phyloP scores from a whole-genome alignment of 64 coral and sea anemone species.

The Dendronephthya gigantea region DNA sequence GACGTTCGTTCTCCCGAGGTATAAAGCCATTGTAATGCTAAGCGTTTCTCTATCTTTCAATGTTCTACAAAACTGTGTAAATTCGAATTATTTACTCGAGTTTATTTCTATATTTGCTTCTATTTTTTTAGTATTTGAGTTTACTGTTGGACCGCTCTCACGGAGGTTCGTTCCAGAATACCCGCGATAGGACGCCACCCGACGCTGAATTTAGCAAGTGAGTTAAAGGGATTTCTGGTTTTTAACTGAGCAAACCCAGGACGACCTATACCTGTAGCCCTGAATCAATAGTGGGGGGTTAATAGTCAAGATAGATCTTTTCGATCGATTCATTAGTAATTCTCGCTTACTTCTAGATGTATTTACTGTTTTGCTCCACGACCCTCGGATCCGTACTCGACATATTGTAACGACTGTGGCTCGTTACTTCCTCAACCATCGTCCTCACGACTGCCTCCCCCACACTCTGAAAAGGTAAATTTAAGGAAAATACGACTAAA shows the following conservation, averaged over 20 bases:
- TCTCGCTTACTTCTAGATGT: slow-evolving; percentile 36
- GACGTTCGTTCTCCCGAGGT: slow-evolving; percentile 8
- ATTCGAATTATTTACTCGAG: too few species aligned
- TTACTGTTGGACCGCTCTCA: neutral
- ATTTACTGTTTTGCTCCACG: slow-evolving; percentile 85
- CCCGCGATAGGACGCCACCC: neutral
- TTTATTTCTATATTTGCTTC: neutral
- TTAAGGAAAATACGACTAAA: too few species aligned
- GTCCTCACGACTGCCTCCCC: slow-evolving; percentile 57
- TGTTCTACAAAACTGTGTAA: too few species aligned
- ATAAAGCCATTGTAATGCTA: too few species aligned
- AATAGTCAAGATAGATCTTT: too few species aligned
- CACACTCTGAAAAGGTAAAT: slow-evolving; percentile 38
- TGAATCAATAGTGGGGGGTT: too few species aligned
- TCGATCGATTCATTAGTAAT: too few species aligned
- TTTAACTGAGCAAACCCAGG: too few species aligned
- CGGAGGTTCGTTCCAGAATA: neutral
- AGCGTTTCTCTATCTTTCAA: too few species aligned
- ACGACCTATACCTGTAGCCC: too few species aligned
- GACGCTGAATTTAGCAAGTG: neutral
- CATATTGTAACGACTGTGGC: slow-evolving; percentile 85
- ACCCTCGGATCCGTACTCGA: slow-evolving; percentile 83
- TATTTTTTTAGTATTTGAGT: neutral
- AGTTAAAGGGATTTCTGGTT: too few species aligned
- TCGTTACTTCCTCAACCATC: slow-evolving; percentile 71